Base-by-base conservation (phyloP, 2,797 vertebrate species). In the Miichthys miiuy region DNA sequence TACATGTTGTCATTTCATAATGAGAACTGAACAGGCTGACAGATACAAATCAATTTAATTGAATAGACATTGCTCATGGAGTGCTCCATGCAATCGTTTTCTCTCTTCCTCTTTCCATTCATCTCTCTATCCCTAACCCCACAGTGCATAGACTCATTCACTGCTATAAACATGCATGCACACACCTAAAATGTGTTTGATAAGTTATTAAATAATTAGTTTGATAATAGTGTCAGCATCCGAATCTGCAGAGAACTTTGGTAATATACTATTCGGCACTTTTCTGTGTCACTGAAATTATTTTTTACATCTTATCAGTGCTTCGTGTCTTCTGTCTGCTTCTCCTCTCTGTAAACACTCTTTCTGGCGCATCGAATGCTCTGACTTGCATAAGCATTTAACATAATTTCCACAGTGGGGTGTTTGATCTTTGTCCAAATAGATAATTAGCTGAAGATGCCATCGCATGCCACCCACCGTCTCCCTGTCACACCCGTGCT, bases 391-490 rank as follows among this genome's bases (percentile, higher is more conserved):
- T 77, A 74, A 85, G 84, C 79, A 87, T 68, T 84, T 66, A 86
- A 77, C 85, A 83, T 83, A 54, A 90, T 85, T 87, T 87, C 72
- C 80, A 79, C 85, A 81, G 86, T 82, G 51, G 83, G 68, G 71
- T 79, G 79, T 88, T 89, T 91, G 84, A 87, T 90, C 80, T 88
- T 85, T 82, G 81, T 85, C 84, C 88, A 91, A 88, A 90, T 87
- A 83, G 71, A 91, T 91, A 88, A 91, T 93, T 90, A 89, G 77
- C 73, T 75, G 65, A 71, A 79, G 77, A 83, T 50, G 82, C 74
- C 64, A 52, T 63, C 65, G 73, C 61, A 58, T 17, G 42, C 86
- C 86, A 77, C 86, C 88, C 81, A 87, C 86, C 9, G 71, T 77
- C 81, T 79, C 79, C 74, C 68, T 58, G 83, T 71, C 77, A 57